Base-by-base conservation (phyloP, 2,888 invertebrate genomes). In the Diarsia brunnea region DNA sequence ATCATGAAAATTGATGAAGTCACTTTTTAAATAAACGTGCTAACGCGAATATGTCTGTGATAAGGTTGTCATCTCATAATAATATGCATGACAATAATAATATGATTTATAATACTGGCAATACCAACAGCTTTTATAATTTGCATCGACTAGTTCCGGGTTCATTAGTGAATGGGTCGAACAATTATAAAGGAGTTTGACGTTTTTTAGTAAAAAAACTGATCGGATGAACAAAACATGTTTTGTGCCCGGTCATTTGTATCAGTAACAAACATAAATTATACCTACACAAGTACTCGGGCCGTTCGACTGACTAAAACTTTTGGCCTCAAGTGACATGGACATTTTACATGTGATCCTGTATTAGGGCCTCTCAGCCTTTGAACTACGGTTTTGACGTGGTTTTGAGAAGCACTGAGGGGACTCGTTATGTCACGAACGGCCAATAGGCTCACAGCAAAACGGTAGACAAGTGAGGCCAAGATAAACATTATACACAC, bases 91-190 rank as follows among this genome's bases (percentile, higher is more conserved):
- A 67, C 68, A 60, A 47, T 53, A 64, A 67, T 64, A 60, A 47
- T 53, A 64, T 63, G 49, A 69, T 66, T 82, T 82, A 74, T 82
- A 58, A 73, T 47, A 66, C 24, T 66, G 55, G 51, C 71, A 31
- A 71, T 58, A 61, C 16, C 51, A 47, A 43, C 27, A n/a, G 43
- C 65, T 72, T 66, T 72, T 67, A 63, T 51, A 74, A 71, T 66
- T 60, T 75, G 65, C 67, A 82, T 61, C 49, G 21, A 49, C 19
- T 0, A 72, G 69, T 80, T 80, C 84, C 83, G 84, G 83, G 77
- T 84, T 84, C 70, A 77, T 80, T 61, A 70, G 64, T 68, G 63
- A 72, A 80, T 77, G 65, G 19, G 49, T 72, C n/a, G 14, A 16
- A 60, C 31, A 58, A 70, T 70, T 58, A 68, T 61, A 49, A 27